phyloP scores from a whole-genome alignment of 2,888 invertebrate species.

The Diarsia dahlii region DNA sequence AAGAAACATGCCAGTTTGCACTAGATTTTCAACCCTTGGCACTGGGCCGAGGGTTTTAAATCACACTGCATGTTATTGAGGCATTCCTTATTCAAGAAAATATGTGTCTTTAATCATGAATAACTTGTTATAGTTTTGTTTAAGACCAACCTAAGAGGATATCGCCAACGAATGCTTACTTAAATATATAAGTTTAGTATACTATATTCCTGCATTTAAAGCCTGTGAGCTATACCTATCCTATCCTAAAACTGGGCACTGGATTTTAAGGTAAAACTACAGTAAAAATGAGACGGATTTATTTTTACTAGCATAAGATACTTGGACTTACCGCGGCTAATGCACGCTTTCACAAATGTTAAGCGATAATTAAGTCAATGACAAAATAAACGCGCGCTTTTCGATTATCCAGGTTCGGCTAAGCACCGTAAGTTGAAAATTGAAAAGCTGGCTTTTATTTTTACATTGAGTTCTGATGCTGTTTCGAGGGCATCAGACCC shows the following conservation, averaged over 20 bases:
- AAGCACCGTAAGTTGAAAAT: not conserved
- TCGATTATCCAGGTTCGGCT: not conserved
- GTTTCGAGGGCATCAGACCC: no score
- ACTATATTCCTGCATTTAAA: slow-evolving; percentile 25
- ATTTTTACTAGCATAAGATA: slow-evolving; percentile 44
- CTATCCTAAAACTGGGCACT: slow-evolving; percentile 14
- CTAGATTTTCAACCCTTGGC: not conserved
- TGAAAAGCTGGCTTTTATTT: not conserved
- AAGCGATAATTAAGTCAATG: not conserved
- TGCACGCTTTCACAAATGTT: not conserved
- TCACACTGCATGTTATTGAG: not conserved
- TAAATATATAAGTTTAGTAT: slow-evolving; percentile 26
- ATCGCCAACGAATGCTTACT: slow-evolving; percentile 8
- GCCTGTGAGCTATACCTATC: slow-evolving; percentile 17
- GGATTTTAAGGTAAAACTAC: slow-evolving; percentile 22
- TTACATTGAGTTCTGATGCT: no score
- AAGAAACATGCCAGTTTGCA: not conserved
- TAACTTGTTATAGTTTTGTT: slow-evolving; percentile 1
- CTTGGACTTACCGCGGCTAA: slow-evolving; percentile 18
- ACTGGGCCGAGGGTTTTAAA: not conserved
- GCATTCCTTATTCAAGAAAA: not conserved
- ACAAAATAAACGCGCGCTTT: not conserved
- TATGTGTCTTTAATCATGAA: not conserved
- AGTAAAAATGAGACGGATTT: slow-evolving; percentile 46
- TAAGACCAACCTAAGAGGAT: slow-evolving; percentile 14